These are phyloP conservation scores for Ooceraea biroi DNA, from an alignment of 1,140 invertebrate genomes.

Conservation along the genomic window DNA sequence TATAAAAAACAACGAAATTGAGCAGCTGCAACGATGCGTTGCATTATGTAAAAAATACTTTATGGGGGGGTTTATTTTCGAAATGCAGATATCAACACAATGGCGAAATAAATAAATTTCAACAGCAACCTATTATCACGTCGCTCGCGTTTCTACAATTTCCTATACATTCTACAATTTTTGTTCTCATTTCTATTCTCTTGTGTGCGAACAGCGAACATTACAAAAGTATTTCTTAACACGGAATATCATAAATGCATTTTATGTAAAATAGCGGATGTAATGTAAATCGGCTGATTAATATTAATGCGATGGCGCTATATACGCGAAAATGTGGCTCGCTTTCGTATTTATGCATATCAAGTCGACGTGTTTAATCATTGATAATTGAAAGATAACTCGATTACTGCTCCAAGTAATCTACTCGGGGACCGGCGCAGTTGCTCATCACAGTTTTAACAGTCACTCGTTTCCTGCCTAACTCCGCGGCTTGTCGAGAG, in stretches of 20 bases:
- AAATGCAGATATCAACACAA: too few species aligned
- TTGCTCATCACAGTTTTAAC: constrained; percentile 22
- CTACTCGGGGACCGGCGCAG: neutral
- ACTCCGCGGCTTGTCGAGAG: constrained; percentile 17
- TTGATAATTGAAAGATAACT: constrained; percentile 42
- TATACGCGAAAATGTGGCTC: neutral
- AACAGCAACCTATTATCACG: too few species aligned
- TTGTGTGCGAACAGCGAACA: neutral
- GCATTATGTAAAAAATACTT: too few species aligned
- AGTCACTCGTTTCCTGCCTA: neutral
- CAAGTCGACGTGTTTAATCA: constrained; percentile 8
- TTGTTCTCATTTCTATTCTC: neutral
- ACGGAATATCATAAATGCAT: constrained; percentile 8
- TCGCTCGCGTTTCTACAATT: neutral
- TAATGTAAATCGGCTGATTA: constrained; percentile 8
- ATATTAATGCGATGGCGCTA: constrained; percentile 8
- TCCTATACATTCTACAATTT: neutral
- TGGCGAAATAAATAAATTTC: too few species aligned
- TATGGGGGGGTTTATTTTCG: too few species aligned
- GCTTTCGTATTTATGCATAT: constrained; percentile 9
- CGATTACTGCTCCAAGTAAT: constrained; percentile 25
- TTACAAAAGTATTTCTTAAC: neutral
- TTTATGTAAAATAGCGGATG: neutral
- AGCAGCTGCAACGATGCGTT: too few species aligned
- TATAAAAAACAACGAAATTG: too few species aligned